Base-by-base conservation (phyloP, 2,888 invertebrate genomes). In the Ramazzottius varieornatus region DNA sequence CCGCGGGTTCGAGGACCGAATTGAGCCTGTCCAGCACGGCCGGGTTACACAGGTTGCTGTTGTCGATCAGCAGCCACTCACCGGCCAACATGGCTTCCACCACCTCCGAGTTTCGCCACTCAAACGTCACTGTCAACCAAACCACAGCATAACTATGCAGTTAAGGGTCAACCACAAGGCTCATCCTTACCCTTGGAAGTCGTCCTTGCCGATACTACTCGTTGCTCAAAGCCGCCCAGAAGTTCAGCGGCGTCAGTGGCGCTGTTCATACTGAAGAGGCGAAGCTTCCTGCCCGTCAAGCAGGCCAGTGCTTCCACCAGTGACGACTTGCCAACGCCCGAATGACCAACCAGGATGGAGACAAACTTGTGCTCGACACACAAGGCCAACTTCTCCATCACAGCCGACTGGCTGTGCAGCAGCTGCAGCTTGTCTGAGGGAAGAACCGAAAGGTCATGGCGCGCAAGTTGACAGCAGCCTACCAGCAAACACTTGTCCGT, bases 191-290 rank as follows among this genome's bases (percentile, higher is more conserved):
- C n/a, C n/a, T n/a, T n/a, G n/a, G n/a, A n/a, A n/a, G n/a, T n/a
- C n/a, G n/a, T n/a, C n/a, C n/a, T n/a, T n/a, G n/a, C n/a, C n/a
- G n/a, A n/a, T n/a, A n/a, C n/a, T n/a, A n/a, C n/a, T n/a, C n/a
- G n/a, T 84, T 99, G 98, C 80, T 99, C 98, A 77, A 94, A 99
- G 68, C 93, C 91, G 65, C 99, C 99, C 1, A 94, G 80, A 65
- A 94, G 83, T 74, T 94, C 93, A 0, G 86, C 87, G 0, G 92
- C 89, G 73, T 94, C 94, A 84, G 90, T 92, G 40, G 88, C 85
- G 33, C 89, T 86, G 71, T 88, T 91, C 65, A 93, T 85, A 16
- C 86, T 82, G 67, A 94, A 78, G 0, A 85, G 82, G 70, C 83
- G 81, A 63, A 93, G 78, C 67, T 82, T 81, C 70, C 83, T 82